Evolutionary conservation across 2,888 invertebrate genomes (phyloP), one percentile per base, ranked within the genome.

Genomic region (Buathra laborator): DNA sequence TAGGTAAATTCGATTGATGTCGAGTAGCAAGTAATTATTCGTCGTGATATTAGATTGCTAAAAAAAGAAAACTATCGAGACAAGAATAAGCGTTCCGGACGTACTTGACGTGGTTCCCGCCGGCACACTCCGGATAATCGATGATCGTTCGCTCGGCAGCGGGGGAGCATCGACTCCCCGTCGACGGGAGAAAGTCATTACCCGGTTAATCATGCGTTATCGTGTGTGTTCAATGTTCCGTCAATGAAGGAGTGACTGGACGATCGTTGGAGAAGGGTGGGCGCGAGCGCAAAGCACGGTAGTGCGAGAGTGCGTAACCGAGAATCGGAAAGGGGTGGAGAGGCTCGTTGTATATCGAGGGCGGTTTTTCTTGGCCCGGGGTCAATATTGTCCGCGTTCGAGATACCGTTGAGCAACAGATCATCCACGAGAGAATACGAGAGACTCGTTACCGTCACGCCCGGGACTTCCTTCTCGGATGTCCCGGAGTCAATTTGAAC

Each of bases 211-310:
- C 93, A 93, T 93, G 93, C 93, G 92, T 92, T 93, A 93, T 93
- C 93, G 92, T 92, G 93, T 92, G 92, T 91, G 93, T 90, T 91
- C 92, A 93, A 93, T 93, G 93, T 93, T 93, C 91, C 93, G 93
- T 93, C 93, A 91, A 93, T 90, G 92, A 91, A 93, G 92, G 92
- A 93, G 91, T 90, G 91, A 93, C 90, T 89, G 87, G 74, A 81
- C 71, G 68, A 53, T 48, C 32, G 16, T 19, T 24, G 29, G 56
- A 59, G 77, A 90, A 92, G 93, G 90, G 91, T 90, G 91, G 91
- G 90, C 88, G 78, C 56, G 71, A 51, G 64, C 66, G 68, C 44
- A 59, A 53, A 62, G 79, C 51, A 64, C 68, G 51, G 14, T 29
- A 29, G 59, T 62, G 59, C 59, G 59, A 29, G 59, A 80, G 75